Conservation (phyloP, 37 sponge, comb jelly and placozoan genomes). For the Geodia barretti region DNA sequence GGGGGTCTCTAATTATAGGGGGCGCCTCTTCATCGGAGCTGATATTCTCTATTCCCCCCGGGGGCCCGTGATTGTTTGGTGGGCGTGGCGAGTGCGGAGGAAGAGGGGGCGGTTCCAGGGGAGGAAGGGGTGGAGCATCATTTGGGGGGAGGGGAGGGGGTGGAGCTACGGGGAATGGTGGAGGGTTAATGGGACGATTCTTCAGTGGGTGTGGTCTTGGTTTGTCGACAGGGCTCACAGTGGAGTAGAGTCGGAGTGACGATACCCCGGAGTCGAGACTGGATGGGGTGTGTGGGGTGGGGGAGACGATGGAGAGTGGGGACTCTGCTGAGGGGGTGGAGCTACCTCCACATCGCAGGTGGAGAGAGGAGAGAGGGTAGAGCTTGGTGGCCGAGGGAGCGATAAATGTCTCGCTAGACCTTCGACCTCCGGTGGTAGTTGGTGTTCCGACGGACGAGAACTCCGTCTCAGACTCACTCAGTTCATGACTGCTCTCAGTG, state of each 20-base stretch:
- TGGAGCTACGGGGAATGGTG: neutral
- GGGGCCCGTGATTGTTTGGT: neutral
- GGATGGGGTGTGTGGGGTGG: slow-evolving; percentile 32
- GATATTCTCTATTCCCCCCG: slow-evolving; percentile 52
- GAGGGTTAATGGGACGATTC: slow-evolving; percentile 1
- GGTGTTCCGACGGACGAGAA: neutral
- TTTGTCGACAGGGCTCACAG: neutral
- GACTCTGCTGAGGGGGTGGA: slow-evolving; percentile 1
- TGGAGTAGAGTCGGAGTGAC: neutral
- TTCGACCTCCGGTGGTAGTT: neutral
- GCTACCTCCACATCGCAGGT: neutral
- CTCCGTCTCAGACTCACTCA: slow-evolving; percentile 44
- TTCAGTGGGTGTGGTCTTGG: neutral
- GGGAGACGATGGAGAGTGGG: neutral
- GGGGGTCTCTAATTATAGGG: neutral
- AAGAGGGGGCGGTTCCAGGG: slow-evolving; percentile 34
- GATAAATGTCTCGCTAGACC: neutral
- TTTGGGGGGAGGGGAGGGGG: slow-evolving; percentile 43
- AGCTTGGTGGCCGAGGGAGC: slow-evolving; percentile 7
- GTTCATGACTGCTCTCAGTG: slow-evolving; percentile 33
- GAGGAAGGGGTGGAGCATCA: slow-evolving; percentile 57
- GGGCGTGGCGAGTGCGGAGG: slow-evolving; percentile 33
- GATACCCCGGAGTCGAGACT: slow-evolving; percentile 64
- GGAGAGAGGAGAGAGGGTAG: slow-evolving; percentile 25
- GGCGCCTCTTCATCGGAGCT: slow-evolving; percentile 58